Evolutionary conservation across 1,140 invertebrate species (phyloP), one percentile per base, ranked within the genome.

Genomic region (Drosophila rufa): DNA sequence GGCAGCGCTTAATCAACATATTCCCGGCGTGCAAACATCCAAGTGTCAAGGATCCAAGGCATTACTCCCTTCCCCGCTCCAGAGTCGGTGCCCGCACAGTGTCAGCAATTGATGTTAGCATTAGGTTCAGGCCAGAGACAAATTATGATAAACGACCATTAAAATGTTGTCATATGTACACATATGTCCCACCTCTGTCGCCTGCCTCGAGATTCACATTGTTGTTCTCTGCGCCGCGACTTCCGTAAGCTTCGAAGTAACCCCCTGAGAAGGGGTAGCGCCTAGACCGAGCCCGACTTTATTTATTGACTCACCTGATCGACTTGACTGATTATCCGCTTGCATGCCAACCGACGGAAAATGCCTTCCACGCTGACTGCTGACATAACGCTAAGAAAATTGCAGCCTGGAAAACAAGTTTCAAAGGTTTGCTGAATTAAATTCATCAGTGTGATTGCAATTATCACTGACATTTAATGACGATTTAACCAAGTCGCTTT

Each of bases 241-340:
- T 69, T 69, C 38, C 43, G 62, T 69, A 19, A 38, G 36, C 61
- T 43, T 14, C 61, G 11, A 11, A 11, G 30, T 43, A 33, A 17
- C 22, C 36, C 60, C 9, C 33, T 19, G 22, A 12, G 15, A 14
- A 12, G 27, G 17, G 40, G 11, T 27, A 22, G 14, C 12, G 14
- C 8, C n/a, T 30, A 43, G 55, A 17, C 36, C 42, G 22, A 59
- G 56, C 33, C 25, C 27, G 30, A 45, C 56, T 74, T 87, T 91
- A 91, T 91, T 91, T 91, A 91, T 91, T 91, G 89, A 91, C 89
- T 89, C 75, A 81, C 71, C 73, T 79, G 83, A 91, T 84, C 79
- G 83, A 82, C 66, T 81, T 91, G 87, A 91, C 89, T 84, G 89
- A 91, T 91, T 91, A 91, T 79, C 74, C 56, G 74, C 67, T 79